These are phyloP conservation scores for Melierax canorus DNA, from an alignment of 2,113 vertebrate species.

Conservation along the genomic window DNA sequence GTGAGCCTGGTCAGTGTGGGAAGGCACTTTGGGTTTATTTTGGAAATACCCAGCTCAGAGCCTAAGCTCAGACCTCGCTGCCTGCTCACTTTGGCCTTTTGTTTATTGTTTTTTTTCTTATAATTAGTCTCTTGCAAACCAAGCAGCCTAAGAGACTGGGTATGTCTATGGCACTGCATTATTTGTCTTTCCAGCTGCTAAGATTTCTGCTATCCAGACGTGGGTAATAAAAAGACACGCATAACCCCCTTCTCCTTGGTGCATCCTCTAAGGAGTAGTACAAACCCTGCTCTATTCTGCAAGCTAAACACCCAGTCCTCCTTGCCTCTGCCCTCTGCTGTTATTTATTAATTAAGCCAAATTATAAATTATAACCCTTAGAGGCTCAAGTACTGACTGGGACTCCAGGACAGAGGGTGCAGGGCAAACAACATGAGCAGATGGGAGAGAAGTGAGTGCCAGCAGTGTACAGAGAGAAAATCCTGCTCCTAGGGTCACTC, in stretches of 20 bases:
- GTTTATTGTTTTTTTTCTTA: neutral
- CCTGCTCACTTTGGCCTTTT: neutral
- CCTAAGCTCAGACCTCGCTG: neutral
- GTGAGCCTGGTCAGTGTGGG: neutral
- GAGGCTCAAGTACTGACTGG: neutral
- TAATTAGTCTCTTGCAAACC: neutral
- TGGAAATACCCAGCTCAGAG: neutral
- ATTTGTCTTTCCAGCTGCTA: neutral
- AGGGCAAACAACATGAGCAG: neutral
- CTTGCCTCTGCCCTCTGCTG: neutral
- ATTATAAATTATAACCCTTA: neutral
- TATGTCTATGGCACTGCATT: neutral
- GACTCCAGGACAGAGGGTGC: neutral
- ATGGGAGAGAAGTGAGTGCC: neutral
- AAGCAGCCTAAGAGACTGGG: neutral
- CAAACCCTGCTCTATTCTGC: neutral
- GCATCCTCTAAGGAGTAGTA: neutral
- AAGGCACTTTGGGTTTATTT: neutral
- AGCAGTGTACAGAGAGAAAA: neutral
- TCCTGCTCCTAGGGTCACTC: neutral
- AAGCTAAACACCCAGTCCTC: neutral
- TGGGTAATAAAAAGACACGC: neutral
- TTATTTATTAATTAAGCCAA: constrained; percentile 12
- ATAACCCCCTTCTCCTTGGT: neutral
- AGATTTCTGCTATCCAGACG: neutral